Conservation (phyloP, 2,113 vertebrate genomes). For the Poeciliopsis prolifica region DNA sequence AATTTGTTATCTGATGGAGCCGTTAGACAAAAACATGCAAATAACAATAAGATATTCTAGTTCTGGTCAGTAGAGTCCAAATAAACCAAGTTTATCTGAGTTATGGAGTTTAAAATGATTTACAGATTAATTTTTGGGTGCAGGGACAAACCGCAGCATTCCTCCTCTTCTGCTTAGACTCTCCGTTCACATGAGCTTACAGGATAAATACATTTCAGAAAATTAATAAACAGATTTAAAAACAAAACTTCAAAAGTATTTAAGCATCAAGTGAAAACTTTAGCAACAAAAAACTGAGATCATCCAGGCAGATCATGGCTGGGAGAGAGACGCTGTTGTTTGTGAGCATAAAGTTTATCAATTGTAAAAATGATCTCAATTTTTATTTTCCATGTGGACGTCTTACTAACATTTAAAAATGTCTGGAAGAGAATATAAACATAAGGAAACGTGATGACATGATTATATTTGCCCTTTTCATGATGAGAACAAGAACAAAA, state of each 20-base stretch:
- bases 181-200: not conserved
- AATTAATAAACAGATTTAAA: not conserved
- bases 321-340: not conserved
- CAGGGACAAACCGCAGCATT: not conserved
- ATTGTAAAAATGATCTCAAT: not conserved
- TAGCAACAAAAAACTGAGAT: not conserved
- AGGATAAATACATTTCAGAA: not conserved
- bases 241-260: not conserved
- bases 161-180: not conserved
- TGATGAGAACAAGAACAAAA: not conserved
- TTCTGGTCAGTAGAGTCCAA: not conserved
- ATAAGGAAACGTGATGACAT: not conserved
- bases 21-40: constrained; percentile 53
- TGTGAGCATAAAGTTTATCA: not conserved
- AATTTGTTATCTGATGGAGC: constrained; percentile 14
- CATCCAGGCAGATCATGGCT: not conserved
- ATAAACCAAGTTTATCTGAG: not conserved
- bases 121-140: no score
- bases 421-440: not conserved
- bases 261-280: not conserved
- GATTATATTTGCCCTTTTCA: not conserved
- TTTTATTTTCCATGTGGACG: not conserved
- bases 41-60: constrained; percentile 15
- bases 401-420: not conserved
- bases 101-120: not conserved